Conservation (phyloP, 2,113 vertebrate genomes). For the Rostratula benghalensis region DNA sequence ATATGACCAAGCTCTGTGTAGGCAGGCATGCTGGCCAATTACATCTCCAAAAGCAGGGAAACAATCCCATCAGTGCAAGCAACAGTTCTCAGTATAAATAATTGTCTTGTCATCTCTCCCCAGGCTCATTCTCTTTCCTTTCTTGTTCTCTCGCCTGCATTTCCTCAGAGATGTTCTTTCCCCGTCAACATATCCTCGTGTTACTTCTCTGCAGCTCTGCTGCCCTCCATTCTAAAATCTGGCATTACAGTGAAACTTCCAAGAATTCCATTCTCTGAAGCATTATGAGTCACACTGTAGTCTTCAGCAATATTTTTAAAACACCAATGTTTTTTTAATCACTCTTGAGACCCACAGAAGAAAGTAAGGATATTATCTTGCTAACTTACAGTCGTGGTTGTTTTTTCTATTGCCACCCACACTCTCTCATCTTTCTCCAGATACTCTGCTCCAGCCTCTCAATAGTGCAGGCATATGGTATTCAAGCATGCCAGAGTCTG, state of each 20-base stretch:
- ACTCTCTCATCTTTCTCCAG: conserved; percentile 68
- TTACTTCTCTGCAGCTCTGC: conserved; percentile 65
- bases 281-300: conserved; percentile 68
- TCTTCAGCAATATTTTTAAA: conserved; percentile 72
- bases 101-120: conserved; percentile 13
- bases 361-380: conserved; percentile 73
- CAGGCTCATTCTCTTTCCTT: background rate
- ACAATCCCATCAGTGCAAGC: background rate
- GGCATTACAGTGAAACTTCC: conserved; percentile 70
- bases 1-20: background rate
- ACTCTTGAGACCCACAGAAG: conserved; percentile 70
- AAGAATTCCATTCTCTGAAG: conserved; percentile 72
- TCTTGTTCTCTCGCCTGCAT: conserved; percentile 6
- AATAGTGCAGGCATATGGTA: conserved; percentile 65
- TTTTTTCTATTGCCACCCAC: conserved; percentile 69
- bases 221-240: conserved; percentile 65
- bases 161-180: conserved; percentile 45
- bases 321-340: conserved; percentile 70
- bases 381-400: conserved; percentile 66
- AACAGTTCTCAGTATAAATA: conserved; percentile 12
- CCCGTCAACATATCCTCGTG: conserved; percentile 39
- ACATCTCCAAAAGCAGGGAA: conserved; percentile 3
- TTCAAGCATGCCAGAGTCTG: conserved; percentile 62
- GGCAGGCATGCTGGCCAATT: background rate
- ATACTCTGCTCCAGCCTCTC: conserved; percentile 64